Percentiles rank a stretch among this genome's conserved stretches.
phyloP scores from a whole-genome alignment of 1,140 invertebrate species.

The Hycleus phaleratus region DNA sequence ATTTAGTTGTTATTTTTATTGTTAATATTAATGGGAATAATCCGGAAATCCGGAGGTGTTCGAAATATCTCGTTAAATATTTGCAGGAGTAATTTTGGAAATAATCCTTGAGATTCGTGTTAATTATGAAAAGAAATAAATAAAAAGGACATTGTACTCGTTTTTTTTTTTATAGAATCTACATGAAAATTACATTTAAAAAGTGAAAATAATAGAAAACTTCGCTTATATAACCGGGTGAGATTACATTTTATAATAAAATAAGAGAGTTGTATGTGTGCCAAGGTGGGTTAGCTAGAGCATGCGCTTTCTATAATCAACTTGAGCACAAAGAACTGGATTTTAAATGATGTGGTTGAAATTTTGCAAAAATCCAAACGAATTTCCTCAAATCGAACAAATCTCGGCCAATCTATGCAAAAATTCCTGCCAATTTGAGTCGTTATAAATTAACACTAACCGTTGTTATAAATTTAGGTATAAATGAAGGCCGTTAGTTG shows the following conservation, averaged over 20 bases:
- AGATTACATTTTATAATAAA: constrained; percentile 34
- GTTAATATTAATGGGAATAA: too few species aligned
- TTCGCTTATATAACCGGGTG: constrained; percentile 37
- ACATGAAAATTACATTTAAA: constrained; percentile 33
- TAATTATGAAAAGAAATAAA: not conserved
- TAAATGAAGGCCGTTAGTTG: constrained; percentile 5
- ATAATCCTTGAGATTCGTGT: too few species aligned
- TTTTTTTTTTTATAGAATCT: not conserved
- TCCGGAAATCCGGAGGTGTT: too few species aligned
- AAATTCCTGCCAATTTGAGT: too few species aligned
- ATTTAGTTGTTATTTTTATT: too few species aligned
- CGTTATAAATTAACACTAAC: not conserved
- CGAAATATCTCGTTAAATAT: too few species aligned
- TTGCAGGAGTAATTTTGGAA: too few species aligned
- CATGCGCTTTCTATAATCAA: constrained; percentile 11
- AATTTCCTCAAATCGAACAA: not conserved
- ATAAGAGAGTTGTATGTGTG: constrained; percentile 36
- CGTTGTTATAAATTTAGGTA: not conserved
- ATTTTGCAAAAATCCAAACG: not conserved
- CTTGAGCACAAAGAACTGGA: not conserved
- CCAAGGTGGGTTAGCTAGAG: constrained; percentile 37
- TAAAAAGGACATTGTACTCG: not conserved
- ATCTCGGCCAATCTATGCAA: too few species aligned
- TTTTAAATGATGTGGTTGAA: not conserved
- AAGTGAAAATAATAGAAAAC: constrained; percentile 42